Base-by-base conservation (phyloP, 2,113 vertebrate genomes). In the Corythoichthys intestinalis region DNA sequence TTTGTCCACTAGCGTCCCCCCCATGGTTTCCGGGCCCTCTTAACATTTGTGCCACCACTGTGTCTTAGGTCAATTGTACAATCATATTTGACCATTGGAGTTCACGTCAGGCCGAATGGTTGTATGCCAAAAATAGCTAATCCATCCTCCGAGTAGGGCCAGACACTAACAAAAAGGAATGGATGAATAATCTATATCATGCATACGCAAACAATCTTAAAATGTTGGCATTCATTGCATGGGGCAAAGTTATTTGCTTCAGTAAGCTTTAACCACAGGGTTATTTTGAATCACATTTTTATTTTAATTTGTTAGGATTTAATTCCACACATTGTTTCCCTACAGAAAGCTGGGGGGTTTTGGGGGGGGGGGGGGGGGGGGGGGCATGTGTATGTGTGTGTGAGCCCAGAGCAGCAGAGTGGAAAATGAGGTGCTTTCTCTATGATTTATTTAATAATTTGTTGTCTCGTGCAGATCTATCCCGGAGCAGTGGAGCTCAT, bases 401-500 rank as follows among this genome's bases (percentile, higher is more conserved):
- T 69, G 64, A 73, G 65, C 69, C 64, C 20, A 47, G 47, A 4
- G 53, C 64, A 60, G 20, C 15, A 41, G 11, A 46, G 49, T 68
- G 62, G n/a, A 70, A 74, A 64, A 78, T 65, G 17, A 39, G 67
- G 49, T 48, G 10, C 72, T 65, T 68, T 63, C 56, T 66, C 38
- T 34, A 2, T 47, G 44, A 63, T 63, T 39, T 47, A 63, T 47
- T 47, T 39, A 53, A 61, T 70, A 49, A 61, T 52, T 49, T 37
- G 52, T 68, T 70, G 52, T 82, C 65, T 62, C 54, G 6, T 76
- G 41, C 90, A 99, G 97, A 96, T 99, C 86, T 99, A 98, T 78
- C 97, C 96, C 0, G 97, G 95, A 44, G 97, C 97, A 0, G 94
- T 99, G 91, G 96, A 98, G 83, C 93, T 99, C 89, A 99, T 99